These are phyloP conservation scores for Bugulina stolonifera DNA, from an alignment of 2,888 invertebrate species.

Conservation along the genomic window DNA sequence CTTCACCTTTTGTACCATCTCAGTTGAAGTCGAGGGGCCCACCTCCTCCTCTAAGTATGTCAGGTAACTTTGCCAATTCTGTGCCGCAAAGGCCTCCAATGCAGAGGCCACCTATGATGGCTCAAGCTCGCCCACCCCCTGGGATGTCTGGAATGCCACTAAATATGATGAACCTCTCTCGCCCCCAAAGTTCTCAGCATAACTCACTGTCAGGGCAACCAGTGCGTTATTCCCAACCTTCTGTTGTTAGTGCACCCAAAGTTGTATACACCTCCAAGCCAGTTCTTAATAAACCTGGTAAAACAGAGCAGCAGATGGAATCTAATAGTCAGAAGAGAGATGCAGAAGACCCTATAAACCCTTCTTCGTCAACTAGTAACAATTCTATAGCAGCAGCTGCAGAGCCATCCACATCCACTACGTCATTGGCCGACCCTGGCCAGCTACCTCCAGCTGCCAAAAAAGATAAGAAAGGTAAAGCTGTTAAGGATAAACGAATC, in stretches of 20 bases:
- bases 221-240: background rate
- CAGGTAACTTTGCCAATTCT: background rate
- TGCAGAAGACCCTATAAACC: background rate
- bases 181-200: background rate
- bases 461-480: constrained; percentile 54
- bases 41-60: constrained; percentile 6
- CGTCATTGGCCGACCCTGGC: constrained; percentile 25
- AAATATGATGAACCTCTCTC: background rate
- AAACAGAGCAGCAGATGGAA: background rate
- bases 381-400: constrained; percentile 26
- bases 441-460: constrained; percentile 50
- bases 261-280: constrained; percentile 47
- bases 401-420: constrained; percentile 28
- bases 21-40: constrained; percentile 31
- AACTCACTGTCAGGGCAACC: background rate
- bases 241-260: constrained; percentile 37
- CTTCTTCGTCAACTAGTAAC: background rate
- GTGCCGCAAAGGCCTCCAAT: background rate
- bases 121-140: constrained; percentile 16
- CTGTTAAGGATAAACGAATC: constrained; percentile 60
- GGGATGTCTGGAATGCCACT: constrained; percentile 7
- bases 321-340: background rate
- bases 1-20: constrained; percentile 25
- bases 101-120: constrained; percentile 9
- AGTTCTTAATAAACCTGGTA: constrained; percentile 36